A percentile compares a stretch with the other conserved stretches of the same genome.
These are phyloP conservation scores for Sarcophaga caerulescens DNA, from an alignment of 2,888 invertebrate species.

Conservation along the genomic window DNA sequence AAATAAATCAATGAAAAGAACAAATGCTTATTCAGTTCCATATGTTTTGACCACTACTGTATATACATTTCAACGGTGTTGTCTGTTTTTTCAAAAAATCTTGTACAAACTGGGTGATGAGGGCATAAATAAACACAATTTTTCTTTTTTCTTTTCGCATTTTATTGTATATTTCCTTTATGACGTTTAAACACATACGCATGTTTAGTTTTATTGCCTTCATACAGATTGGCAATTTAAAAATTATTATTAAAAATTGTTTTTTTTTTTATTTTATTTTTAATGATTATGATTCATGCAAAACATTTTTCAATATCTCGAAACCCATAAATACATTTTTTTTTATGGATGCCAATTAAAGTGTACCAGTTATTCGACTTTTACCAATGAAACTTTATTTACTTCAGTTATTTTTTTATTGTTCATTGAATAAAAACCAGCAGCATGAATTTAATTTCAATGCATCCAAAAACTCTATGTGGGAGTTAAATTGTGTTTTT, in stretches of 20 bases:
- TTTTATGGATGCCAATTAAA: no score
- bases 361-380: background rate
- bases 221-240: background rate
- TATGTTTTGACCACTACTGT: no score
- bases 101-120: background rate
- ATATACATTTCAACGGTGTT: background rate
- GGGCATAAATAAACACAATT: background rate
- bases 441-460: conserved; percentile 33
- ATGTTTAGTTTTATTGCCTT: background rate
- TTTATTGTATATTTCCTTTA: background rate
- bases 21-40: no score
- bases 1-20: no score
- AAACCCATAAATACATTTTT: no score
- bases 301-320: no score
- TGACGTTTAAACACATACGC: background rate
- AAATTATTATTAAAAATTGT: background rate
- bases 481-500: conserved; percentile 45
- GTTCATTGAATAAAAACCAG: conserved; percentile 24
- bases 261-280: background rate
- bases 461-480: conserved; percentile 16
- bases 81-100: background rate
- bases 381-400: background rate
- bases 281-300: no score
- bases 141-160: background rate
- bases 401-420: background rate